Conservation (phyloP, 2,113 vertebrate genomes). For the Sylvietta virens region DNA sequence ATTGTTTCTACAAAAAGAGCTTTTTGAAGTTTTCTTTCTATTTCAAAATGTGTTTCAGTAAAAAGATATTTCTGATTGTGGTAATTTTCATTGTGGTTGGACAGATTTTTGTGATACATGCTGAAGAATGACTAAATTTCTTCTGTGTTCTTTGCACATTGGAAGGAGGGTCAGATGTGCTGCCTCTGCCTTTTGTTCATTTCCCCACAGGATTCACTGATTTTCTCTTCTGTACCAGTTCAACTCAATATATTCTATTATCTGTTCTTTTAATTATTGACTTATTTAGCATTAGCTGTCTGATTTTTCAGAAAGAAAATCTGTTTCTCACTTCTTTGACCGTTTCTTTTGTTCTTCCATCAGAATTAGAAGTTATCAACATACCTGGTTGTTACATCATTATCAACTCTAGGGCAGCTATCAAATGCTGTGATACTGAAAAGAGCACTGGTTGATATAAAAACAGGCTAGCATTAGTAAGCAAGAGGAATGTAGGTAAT, state of each 20-base stretch:
- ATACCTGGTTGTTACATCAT: not conserved
- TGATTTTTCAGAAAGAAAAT: not conserved
- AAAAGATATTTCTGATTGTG: not conserved
- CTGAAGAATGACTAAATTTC: not conserved
- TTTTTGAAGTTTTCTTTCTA: not conserved
- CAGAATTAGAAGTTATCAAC: not conserved
- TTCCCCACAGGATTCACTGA: not conserved
- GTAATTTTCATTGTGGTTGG: not conserved
- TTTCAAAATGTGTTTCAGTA: not conserved
- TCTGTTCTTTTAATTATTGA: not conserved
- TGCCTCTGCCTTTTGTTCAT: not conserved
- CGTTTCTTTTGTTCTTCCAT: not conserved
- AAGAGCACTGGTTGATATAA: not conserved
- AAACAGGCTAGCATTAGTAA: not conserved
- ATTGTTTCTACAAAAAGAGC: not conserved
- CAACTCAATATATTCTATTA: not conserved
- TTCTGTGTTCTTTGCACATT: not conserved
- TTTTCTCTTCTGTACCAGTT: not conserved
- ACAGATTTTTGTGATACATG: not conserved
- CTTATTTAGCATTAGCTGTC: not conserved
- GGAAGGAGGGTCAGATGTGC: not conserved
- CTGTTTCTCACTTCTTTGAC: not conserved
- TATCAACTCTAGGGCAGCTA: not conserved
- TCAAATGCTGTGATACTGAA: not conserved
- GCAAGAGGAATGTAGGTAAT: not conserved